Evolutionary conservation across 2,888 invertebrate genomes (phyloP).

Genomic region (Epinotia nisella): DNA sequence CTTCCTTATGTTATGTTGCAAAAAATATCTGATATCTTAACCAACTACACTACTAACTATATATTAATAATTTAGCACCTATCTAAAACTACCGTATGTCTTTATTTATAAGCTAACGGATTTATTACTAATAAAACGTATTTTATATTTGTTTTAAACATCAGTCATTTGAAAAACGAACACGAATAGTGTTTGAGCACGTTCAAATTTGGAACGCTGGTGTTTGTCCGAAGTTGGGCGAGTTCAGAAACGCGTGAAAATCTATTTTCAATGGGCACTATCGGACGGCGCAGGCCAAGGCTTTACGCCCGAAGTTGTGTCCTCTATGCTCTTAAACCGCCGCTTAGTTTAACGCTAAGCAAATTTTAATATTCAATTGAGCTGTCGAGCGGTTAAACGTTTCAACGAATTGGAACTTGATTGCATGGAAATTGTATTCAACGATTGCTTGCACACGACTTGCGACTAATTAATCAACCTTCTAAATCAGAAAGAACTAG

Average conservation of each 20-base stretch:
- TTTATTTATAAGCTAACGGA: constrained; percentile 2
- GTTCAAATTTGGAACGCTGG: constrained; percentile 49
- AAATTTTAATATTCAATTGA: constrained; percentile 84
- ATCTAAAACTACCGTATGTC: not conserved
- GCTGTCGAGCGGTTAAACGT: constrained; percentile 59
- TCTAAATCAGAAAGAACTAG: constrained; percentile 5
- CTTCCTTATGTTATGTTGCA: constrained; percentile 12
- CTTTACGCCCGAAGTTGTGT: constrained; percentile 78
- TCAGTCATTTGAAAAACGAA: constrained; percentile 30
- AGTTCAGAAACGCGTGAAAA: constrained; percentile 70
- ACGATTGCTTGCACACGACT: constrained; percentile 20
- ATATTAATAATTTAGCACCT: constrained; percentile 5
- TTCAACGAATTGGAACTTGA: constrained; percentile 39
- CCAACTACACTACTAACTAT: not conserved
- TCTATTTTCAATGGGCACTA: constrained; percentile 85
- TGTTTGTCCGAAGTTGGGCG: constrained; percentile 74
- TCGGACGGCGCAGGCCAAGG: constrained; percentile 79
- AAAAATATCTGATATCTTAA: not conserved
- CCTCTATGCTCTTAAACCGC: constrained; percentile 70
- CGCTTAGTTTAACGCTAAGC: constrained; percentile 76
- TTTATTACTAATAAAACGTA: not conserved
- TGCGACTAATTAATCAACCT: constrained; percentile 16
- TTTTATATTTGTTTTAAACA: not conserved
- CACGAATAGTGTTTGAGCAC: constrained; percentile 25
- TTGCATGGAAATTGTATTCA: constrained; percentile 40